These are phyloP conservation scores for Resseliella maxima DNA, from an alignment of 2,888 invertebrate genomes.

Conservation along the genomic window DNA sequence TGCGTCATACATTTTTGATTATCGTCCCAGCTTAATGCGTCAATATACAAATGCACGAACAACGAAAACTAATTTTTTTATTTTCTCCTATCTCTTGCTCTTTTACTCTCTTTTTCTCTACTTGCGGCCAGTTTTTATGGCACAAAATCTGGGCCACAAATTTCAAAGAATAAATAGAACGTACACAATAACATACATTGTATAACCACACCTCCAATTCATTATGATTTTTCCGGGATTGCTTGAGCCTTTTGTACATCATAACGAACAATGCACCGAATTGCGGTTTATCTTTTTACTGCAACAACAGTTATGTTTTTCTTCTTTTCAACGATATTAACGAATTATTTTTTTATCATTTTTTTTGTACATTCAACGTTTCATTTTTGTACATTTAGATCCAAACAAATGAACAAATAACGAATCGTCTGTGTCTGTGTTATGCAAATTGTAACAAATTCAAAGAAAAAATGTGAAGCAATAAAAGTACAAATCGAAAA, in stretches of 20 bases:
- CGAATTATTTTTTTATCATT: neutral
- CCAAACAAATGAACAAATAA: constrained; percentile 15
- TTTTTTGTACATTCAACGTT: neutral
- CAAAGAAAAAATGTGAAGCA: neutral
- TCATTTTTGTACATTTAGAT: neutral
- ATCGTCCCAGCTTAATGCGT: neutral
- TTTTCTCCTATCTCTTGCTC: neutral
- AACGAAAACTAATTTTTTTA: constrained; percentile 3
- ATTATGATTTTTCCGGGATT: constrained; percentile 41
- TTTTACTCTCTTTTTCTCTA: neutral
- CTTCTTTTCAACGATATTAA: neutral
- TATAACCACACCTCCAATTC: constrained; percentile 43
- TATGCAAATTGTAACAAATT: neutral
- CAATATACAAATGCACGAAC: neutral
- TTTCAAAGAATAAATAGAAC: constrained; percentile 41
- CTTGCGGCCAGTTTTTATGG: neutral
- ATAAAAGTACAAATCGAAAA: neutral
- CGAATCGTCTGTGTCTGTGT: neutral
- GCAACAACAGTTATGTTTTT: neutral
- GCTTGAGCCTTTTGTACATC: neutral
- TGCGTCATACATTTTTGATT: neutral
- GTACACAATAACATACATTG: constrained; percentile 41
- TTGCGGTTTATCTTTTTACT: constrained; percentile 23
- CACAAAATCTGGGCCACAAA: neutral
- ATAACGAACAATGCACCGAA: constrained; percentile 13